Conservation (phyloP, 1,140 invertebrate genomes). For the Bombus haemorrhoidalis region DNA sequence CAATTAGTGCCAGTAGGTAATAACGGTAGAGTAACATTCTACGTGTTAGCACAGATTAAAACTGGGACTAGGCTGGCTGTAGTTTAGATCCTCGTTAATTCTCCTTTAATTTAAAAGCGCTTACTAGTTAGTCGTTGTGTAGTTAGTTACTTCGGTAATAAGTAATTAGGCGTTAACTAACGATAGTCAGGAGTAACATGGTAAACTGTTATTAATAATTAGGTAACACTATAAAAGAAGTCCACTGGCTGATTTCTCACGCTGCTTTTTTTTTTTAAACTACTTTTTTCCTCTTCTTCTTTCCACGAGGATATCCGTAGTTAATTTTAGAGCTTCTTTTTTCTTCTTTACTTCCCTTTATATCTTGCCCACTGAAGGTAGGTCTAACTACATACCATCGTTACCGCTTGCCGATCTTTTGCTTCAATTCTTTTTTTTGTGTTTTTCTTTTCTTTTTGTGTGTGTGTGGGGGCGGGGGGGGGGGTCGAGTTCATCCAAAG, state of each 20-base stretch:
- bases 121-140: slow-evolving; percentile 55
- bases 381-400: not conserved
- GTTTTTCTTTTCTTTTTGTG: not conserved
- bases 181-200: slow-evolving; percentile 45
- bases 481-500: not conserved
- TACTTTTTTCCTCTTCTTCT: slow-evolving; percentile 1
- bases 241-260: slow-evolving; percentile 26
- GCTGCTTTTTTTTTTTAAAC: slow-evolving; percentile 10
- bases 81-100: slow-evolving; percentile 44
- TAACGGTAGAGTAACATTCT: slow-evolving; percentile 40
- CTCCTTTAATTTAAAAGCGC: slow-evolving; percentile 45
- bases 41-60: slow-evolving; percentile 51
- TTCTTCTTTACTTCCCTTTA: not conserved
- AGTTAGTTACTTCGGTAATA: slow-evolving; percentile 48
- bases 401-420: not conserved
- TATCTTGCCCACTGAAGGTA: not conserved
- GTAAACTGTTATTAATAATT: slow-evolving; percentile 53
- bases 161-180: slow-evolving; percentile 51
- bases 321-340: not conserved
- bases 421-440: not conserved
- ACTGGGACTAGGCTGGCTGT: slow-evolving; percentile 50
- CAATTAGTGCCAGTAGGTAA: slow-evolving; percentile 47
- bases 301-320: not conserved
- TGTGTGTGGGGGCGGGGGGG: too few species aligned
- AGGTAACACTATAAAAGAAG: slow-evolving; percentile 53